A percentile compares a stretch with the other conserved stretches of the same genome.
Evolutionary conservation across 2,797 vertebrate species (phyloP).

Genomic region (Fistularia tabacaria): DNA sequence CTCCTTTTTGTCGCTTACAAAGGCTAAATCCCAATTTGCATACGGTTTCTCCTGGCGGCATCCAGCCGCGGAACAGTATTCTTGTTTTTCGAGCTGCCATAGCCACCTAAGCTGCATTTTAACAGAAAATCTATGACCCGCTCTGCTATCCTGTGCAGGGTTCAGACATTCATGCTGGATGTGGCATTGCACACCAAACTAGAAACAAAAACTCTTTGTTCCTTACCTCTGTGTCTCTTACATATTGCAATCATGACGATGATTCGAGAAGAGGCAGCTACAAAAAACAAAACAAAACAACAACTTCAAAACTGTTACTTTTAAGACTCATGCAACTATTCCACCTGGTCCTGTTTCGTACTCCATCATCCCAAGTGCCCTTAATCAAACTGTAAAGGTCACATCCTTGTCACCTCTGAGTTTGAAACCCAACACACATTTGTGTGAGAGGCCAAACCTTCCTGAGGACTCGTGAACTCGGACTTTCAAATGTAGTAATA

Average conservation of each 20-base stretch:
- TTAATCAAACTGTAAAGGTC: constrained; percentile 49
- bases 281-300: too few relatives aligned
- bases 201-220: constrained; percentile 4
- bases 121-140: too few relatives aligned
- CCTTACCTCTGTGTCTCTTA: constrained; percentile 13
- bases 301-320: constrained; percentile 26
- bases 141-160: neutral
- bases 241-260: neutral
- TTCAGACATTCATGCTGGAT: neutral
- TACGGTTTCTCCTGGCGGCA: too few relatives aligned
- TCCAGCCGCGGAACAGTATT: too few relatives aligned
- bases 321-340: constrained; percentile 15
- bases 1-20: too few relatives aligned
- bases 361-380: constrained; percentile 17
- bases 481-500: constrained; percentile 34
- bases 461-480: constrained; percentile 31
- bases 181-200: too few relatives aligned
- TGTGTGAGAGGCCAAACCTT: constrained; percentile 44
- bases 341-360: constrained; percentile 23
- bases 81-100: too few relatives aligned
- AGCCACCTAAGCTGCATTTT: too few relatives aligned
- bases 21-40: too few relatives aligned
- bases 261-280: too few relatives aligned
- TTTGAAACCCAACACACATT: constrained; percentile 34
- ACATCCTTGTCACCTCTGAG: constrained; percentile 31